Evolutionary conservation across 2,797 vertebrate genomes (phyloP).

Genomic region (Mormyrops attenuatus): DNA sequence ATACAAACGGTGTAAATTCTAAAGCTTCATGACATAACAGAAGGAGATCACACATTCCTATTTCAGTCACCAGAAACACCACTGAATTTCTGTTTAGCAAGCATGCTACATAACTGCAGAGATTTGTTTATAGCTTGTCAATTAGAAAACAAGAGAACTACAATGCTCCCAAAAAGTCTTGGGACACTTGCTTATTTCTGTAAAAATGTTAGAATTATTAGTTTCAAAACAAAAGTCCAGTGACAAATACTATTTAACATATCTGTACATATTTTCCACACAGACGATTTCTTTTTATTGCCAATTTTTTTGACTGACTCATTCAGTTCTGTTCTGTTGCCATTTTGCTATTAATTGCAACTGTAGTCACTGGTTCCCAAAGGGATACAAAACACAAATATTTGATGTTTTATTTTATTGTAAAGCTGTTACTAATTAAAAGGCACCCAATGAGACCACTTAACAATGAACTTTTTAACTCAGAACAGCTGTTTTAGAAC

Average conservation of each 20-base stretch:
- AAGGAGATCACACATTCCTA: background rate
- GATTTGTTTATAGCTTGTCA: background rate
- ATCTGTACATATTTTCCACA: too few species aligned
- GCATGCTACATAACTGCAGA: background rate
- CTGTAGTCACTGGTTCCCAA: background rate
- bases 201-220: background rate
- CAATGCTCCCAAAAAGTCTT: background rate
- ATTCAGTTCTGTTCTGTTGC: background rate
- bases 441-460: background rate
- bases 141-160: background rate
- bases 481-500: background rate
- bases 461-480: background rate
- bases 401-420: background rate
- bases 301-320: background rate
- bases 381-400: background rate
- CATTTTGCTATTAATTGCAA: background rate
- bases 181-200: background rate
- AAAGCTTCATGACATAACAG: background rate
- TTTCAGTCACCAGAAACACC: background rate
- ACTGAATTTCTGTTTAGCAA: background rate
- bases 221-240: background rate
- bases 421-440: background rate
- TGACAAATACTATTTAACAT: background rate
- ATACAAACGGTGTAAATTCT: background rate
- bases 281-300: background rate